Evolutionary conservation across 2,113 vertebrate genomes (phyloP).

Genomic region (Myrmophylax atrothorax): DNA sequence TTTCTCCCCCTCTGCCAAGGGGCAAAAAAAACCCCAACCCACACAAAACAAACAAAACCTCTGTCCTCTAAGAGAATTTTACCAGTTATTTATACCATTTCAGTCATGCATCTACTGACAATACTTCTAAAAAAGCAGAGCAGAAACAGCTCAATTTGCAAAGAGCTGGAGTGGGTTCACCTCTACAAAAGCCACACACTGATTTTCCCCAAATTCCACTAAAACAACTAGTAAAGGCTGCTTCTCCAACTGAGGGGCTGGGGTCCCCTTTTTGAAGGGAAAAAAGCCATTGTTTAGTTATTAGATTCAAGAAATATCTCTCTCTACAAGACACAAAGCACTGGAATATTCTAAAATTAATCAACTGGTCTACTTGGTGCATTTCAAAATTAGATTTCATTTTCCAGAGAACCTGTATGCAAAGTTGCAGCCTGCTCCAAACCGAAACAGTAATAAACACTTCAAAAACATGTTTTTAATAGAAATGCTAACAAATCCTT

Average conservation of each 20-base stretch:
- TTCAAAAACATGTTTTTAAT: constrained; percentile 9
- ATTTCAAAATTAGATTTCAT: constrained; percentile 22
- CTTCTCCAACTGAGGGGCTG: not conserved
- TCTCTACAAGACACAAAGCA: not conserved
- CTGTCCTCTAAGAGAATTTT: not conserved
- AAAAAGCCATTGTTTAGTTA: not conserved
- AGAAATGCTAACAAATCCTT: constrained; percentile 45
- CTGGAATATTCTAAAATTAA: constrained; percentile 39
- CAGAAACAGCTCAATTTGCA: constrained; percentile 1
- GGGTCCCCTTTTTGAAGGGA: not conserved
- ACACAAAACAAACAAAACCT: constrained; percentile 25
- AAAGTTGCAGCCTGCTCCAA: constrained; percentile 24
- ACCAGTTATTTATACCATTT: constrained; percentile 24
- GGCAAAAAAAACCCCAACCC: not conserved
- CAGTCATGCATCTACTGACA: not conserved
- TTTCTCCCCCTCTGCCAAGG: not conserved
- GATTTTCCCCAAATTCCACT: not conserved
- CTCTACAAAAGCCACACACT: not conserved
- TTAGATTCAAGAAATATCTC: not conserved
- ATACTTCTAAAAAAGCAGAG: not conserved
- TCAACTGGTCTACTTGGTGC: not conserved
- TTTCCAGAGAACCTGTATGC: not conserved
- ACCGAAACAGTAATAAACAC: constrained; percentile 10
- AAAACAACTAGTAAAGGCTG: not conserved
- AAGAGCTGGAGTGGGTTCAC: not conserved